These are phyloP conservation scores for Oeneis ivallda DNA, from an alignment of 2,888 invertebrate genomes.

Conservation along the genomic window DNA sequence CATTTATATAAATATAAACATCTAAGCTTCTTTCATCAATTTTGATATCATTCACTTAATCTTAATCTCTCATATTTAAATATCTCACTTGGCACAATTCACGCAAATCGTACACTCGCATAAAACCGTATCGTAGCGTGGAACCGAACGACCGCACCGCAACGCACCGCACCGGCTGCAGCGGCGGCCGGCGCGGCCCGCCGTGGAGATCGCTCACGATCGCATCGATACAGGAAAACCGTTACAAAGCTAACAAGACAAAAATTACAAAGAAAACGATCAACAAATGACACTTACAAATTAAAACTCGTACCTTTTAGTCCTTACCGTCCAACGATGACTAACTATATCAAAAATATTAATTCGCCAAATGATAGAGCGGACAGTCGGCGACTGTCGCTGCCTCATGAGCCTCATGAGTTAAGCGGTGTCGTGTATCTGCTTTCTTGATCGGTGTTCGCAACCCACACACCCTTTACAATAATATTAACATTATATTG, in stretches of 20 bases:
- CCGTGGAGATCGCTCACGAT: conserved; percentile 35
- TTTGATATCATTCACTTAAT: conserved; percentile 80
- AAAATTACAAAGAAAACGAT: conserved; percentile 78
- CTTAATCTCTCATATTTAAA: conserved; percentile 77
- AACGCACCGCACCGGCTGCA: conserved; percentile 55
- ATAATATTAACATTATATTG: conserved; percentile 56
- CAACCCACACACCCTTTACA: conserved; percentile 69
- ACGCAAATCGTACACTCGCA: conserved; percentile 74
- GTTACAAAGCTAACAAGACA: conserved; percentile 79
- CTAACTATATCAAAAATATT: conserved; percentile 65
- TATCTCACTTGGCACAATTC: conserved; percentile 81
- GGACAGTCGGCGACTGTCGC: conserved; percentile 22
- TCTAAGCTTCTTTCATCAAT: conserved; percentile 72
- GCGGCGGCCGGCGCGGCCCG: conserved; percentile 30
- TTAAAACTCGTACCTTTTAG: conserved; percentile 74
- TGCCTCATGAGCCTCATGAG: conserved; percentile 73
- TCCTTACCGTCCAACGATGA: conserved; percentile 74
- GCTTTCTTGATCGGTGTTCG: conserved; percentile 54
- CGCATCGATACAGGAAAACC: conserved; percentile 66
- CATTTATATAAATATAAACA: conserved; percentile 78
- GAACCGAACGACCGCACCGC: conserved; percentile 52
- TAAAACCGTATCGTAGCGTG: conserved; percentile 53
- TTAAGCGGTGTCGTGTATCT: conserved; percentile 61
- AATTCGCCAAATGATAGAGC: conserved; percentile 32
- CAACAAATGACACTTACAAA: conserved; percentile 80